phyloP scores from a whole-genome alignment of 2,797 vertebrate species.

The Garrulus glandarius region DNA sequence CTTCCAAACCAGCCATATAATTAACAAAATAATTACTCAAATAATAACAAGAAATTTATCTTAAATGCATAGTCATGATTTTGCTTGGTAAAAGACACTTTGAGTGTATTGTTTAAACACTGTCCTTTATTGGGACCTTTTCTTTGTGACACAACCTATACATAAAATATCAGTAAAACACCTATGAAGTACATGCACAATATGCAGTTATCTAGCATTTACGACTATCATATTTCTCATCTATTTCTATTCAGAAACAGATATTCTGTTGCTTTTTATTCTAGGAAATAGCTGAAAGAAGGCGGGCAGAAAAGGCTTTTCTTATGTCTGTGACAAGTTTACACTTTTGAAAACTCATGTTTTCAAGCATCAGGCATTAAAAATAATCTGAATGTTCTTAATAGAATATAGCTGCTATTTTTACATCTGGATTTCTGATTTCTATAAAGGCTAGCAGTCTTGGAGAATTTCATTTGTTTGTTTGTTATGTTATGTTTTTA shows the following conservation, averaged over 20 bases:
- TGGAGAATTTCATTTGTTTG: not conserved
- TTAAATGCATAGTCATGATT: not conserved
- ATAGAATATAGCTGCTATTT: not conserved
- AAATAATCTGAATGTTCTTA: not conserved
- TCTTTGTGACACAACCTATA: not conserved
- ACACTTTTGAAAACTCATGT: not conserved
- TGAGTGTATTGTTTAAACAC: not conserved
- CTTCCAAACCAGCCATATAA: not conserved
- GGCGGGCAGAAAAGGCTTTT: not conserved
- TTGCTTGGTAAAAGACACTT: not conserved
- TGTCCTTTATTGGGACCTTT: not conserved
- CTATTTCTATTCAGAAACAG: not conserved
- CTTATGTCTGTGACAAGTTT: not conserved
- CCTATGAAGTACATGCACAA: not conserved
- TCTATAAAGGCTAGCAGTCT: not conserved
- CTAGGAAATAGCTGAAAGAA: not conserved
- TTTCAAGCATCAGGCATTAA: not conserved
- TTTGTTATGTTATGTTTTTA: not conserved
- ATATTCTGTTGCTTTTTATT: not conserved
- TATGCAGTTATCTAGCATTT: not conserved
- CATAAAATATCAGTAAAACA: not conserved
- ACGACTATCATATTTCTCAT: not conserved
- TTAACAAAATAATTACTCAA: not conserved
- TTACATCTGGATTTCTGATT: not conserved
- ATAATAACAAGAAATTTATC: not conserved